phyloP scores from a whole-genome alignment of 1,140 invertebrate genomes.

The Drosophila watanabei region DNA sequence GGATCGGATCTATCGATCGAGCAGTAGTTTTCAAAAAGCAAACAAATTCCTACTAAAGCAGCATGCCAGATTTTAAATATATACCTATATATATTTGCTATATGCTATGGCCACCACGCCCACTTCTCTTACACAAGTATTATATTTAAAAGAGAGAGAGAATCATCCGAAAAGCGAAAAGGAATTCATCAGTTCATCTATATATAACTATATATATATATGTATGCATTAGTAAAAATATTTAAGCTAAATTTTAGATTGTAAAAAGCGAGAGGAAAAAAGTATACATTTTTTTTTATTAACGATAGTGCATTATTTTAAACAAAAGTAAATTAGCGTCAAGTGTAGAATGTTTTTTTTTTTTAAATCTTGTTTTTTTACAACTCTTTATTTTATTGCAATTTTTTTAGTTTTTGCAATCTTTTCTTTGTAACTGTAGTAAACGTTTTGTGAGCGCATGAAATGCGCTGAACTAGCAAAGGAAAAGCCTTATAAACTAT shows the following conservation, averaged over 20 bases:
- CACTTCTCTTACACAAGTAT: slow-evolving; percentile 75
- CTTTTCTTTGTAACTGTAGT: slow-evolving; percentile 26
- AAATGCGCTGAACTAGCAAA: slow-evolving; percentile 44
- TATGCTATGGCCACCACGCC: slow-evolving; percentile 55
- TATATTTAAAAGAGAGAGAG: slow-evolving; percentile 30
- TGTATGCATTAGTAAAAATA: slow-evolving; percentile 42
- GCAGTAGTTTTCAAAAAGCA: slow-evolving; percentile 16
- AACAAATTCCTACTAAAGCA: slow-evolving; percentile 66
- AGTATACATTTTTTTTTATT: slow-evolving; percentile 40
- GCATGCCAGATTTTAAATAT: slow-evolving; percentile 23
- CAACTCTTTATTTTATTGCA: not conserved
- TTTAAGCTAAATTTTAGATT: slow-evolving; percentile 63
- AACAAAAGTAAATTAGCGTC: slow-evolving; percentile 18
- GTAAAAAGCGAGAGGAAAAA: slow-evolving; percentile 39
- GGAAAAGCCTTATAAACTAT: slow-evolving; percentile 41
- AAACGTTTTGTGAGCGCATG: slow-evolving; percentile 47
- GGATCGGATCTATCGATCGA: not conserved
- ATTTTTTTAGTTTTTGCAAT: slow-evolving; percentile 19
- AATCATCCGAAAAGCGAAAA: slow-evolving; percentile 6
- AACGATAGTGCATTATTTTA: slow-evolving; percentile 43
- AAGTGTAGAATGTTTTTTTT: slow-evolving; percentile 42
- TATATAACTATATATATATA: not conserved
- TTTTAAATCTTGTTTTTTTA: slow-evolving; percentile 25
- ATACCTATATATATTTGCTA: slow-evolving; percentile 21
- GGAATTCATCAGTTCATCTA: slow-evolving; percentile 22